Evolutionary conservation across 2,888 invertebrate species (phyloP), one percentile per base, ranked within the genome.

Genomic region (Craniophora ligustri): DNA sequence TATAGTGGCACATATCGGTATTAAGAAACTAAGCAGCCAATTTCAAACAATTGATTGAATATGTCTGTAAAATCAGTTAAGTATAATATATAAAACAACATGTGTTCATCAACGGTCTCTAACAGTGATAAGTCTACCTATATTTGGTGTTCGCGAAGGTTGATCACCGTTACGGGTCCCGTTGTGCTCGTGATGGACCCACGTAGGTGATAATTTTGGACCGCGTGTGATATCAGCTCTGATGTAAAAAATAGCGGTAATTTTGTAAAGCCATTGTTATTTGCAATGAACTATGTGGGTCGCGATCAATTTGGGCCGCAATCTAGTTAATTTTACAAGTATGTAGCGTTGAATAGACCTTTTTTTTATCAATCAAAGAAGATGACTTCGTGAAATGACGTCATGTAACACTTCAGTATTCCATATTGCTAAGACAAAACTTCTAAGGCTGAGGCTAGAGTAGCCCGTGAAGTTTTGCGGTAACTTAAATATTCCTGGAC

Each of bases 131-230:
- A 28, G 8, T 34, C n/a, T n/a, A n/a, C n/a, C 59, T 55, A 51
- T 62, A 64, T 61, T 62, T 18, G 64, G 63, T 53, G 19, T 32
- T 58, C 11, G 58, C 49, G 67, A 62, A 60, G 69, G 64, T 54
- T 53, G 72, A 39, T 53, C 48, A 54, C 73, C 67, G 73, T 65
- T 74, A 23, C 7, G 4, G 13, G 51, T 74, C 55, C 74, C 75
- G 74, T 74, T 73, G 50, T 18, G 13, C 6, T 42, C 28, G 38
- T 47, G 32, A 18, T 19, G 13, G 40, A 32, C 28, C 19, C 51
- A 60, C 48, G 72, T 72, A 65, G 70, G 65, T 72, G 72, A 72
- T 65, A 5, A 65, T 63, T 74, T 63, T 74, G 75, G 75, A 19
- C 53, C 6, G 5, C 59, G 63, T 60, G 28, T 66, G 63, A 66